Conservation (phyloP, 2,113 vertebrate genomes). For the Chaetorhynchus papuensis region DNA sequence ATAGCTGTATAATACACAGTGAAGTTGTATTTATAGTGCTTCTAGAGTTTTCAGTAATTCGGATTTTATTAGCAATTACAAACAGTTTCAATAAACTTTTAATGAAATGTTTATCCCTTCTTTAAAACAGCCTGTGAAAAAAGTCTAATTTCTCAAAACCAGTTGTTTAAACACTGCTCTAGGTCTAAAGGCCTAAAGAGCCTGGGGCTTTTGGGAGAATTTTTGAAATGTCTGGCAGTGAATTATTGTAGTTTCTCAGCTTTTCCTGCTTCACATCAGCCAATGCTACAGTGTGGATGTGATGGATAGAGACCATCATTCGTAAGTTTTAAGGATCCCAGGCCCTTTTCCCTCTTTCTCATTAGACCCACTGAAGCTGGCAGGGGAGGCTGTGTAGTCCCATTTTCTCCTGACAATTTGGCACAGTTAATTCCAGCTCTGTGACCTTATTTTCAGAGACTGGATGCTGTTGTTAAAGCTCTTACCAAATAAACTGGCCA, state of each 20-base stretch:
- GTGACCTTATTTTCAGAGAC: not conserved
- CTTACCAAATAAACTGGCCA: not conserved
- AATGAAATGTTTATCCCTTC: slow-evolving; percentile 1
- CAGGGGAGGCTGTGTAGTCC: not conserved
- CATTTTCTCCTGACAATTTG: not conserved
- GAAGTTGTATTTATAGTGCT: not conserved
- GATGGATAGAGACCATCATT: not conserved
- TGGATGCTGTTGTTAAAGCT: not conserved
- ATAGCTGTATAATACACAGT: not conserved
- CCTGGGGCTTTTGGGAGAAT: not conserved
- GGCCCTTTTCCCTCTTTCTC: not conserved
- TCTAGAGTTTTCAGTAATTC: not conserved
- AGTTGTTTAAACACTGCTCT: not conserved
- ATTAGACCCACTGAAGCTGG: not conserved
- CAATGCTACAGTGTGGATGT: not conserved
- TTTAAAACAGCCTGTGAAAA: not conserved
- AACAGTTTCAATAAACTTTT: slow-evolving; percentile 10
- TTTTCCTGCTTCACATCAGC: not conserved
- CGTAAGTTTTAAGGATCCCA: not conserved
- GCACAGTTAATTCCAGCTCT: not conserved
- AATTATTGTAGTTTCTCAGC: not conserved
- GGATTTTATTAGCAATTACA: slow-evolving; percentile 23
- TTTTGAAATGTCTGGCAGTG: not conserved
- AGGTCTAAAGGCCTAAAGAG: not conserved
- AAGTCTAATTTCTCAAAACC: not conserved